These are phyloP conservation scores for Luehdorfia chinensis DNA, from an alignment of 1,140 invertebrate species.

Conservation along the genomic window DNA sequence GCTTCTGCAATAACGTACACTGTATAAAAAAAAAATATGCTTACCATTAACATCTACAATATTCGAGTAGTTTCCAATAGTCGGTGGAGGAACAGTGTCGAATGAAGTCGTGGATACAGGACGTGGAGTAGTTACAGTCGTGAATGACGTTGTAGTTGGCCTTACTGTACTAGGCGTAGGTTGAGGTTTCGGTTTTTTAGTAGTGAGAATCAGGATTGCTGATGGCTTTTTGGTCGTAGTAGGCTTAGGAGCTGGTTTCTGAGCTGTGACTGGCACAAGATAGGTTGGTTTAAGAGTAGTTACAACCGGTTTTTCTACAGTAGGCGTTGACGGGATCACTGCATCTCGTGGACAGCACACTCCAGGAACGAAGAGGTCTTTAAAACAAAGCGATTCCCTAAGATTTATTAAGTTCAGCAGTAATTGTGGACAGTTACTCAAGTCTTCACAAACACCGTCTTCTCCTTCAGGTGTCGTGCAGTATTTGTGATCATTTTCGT, in stretches of 20 bases:
- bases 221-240: conserved; percentile 65
- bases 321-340: conserved; percentile 51
- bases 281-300: conserved; percentile 65
- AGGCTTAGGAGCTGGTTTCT: conserved; percentile 42
- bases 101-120: conserved; percentile 45
- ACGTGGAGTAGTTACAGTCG: conserved; percentile 36
- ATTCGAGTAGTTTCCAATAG: conserved; percentile 63
- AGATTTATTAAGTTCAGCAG: conserved; percentile 89
- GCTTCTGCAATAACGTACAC: too few relatives aligned
- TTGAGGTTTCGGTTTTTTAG: conserved; percentile 51
- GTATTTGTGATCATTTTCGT: conserved; percentile 46
- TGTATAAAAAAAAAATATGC: too few relatives aligned
- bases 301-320: conserved; percentile 47
- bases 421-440: conserved; percentile 92
- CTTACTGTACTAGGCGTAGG: conserved; percentile 56
- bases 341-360: conserved; percentile 89
- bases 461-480: conserved; percentile 90
- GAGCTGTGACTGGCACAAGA: conserved; percentile 72
- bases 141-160: conserved; percentile 31
- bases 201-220: conserved; percentile 60
- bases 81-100: conserved; percentile 54
- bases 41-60: conserved; percentile 69
- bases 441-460: conserved; percentile 90
- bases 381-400: conserved; percentile 93
- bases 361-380: conserved; percentile 93